phyloP scores from a whole-genome alignment of 2,113 vertebrate genomes.

The Notechis scutatus region DNA sequence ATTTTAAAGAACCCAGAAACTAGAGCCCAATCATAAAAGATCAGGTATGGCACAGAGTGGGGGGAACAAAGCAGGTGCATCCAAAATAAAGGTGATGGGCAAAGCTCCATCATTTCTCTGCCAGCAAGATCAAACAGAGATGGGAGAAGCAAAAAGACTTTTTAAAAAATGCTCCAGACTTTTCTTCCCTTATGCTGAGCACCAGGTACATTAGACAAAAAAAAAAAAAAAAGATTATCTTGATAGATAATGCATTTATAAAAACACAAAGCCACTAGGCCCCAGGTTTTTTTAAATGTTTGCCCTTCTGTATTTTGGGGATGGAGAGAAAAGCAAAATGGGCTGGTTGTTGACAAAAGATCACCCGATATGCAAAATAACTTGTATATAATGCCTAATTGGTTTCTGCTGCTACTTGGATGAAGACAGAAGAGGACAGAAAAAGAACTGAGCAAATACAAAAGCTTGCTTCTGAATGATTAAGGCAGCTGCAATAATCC shows the following conservation, averaged over 20 bases:
- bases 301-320: background rate
- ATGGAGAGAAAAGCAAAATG: background rate
- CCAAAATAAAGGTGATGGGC: background rate
- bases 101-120: background rate
- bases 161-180: background rate
- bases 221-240: background rate
- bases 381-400: background rate
- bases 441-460: background rate
- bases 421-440: background rate
- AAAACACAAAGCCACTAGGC: background rate
- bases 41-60: background rate
- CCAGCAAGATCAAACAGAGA: background rate
- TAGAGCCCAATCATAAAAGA: background rate
- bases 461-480: background rate
- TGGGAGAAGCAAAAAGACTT: background rate
- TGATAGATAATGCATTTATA: background rate
- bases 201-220: background rate
- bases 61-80: constrained; percentile 12
- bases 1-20: background rate
- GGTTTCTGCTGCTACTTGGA: background rate
- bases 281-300: background rate
- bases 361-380: background rate
- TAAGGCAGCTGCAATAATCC: background rate
- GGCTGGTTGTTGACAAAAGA: background rate
- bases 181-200: too few relatives aligned